Base-by-base conservation (phyloP, 2,888 invertebrate genomes). In the Chesias legatella region DNA sequence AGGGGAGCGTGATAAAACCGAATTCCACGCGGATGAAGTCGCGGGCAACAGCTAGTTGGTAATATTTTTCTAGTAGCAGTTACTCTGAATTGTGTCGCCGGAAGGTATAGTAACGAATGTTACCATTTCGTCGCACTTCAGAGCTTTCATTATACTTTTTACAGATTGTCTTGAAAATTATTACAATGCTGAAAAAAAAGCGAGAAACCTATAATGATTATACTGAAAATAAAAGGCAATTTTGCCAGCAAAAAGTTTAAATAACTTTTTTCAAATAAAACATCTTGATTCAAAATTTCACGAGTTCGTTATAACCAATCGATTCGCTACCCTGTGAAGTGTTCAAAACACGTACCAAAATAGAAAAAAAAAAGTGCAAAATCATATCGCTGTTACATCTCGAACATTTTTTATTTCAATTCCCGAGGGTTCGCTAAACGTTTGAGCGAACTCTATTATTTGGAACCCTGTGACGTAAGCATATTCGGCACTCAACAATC, bases 301-400 rank as follows among this genome's bases (percentile, higher is more conserved):
- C 33, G 39, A 39, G 34, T 27, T 40, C 41, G 48, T 37, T 63
- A 66, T 63, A 57, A 66, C 66, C 57, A 72, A 74, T 77, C 62
- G 58, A 68, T 78, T 79, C 63, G 57, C 58, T 64, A 61, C 64
- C 74, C 77, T 68, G 65, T 60, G 61, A 72, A 73, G 64, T 75
- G 78, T 75, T 78, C 66, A 78, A 82, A 83, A 76, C 79, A 77
- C 65, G 71, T 71, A 69, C 63, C 60, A 65, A 76, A 71, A 73
- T 63, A 67, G 64, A 61, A 63, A 70, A 63, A n/a, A 69, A 68
- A 63, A 86, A 83, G 72, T 84, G 85, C 86, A 79, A 84, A 84
- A 84, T 86, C 86, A 86, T 85, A 86, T 82, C 76, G 83, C 80
- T 78, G 83, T 80, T 84, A 83, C 83, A 85, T 84, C 85, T 85